These are phyloP conservation scores for Euthynnus affinis DNA, from an alignment of 2,797 vertebrate genomes.

Conservation along the genomic window DNA sequence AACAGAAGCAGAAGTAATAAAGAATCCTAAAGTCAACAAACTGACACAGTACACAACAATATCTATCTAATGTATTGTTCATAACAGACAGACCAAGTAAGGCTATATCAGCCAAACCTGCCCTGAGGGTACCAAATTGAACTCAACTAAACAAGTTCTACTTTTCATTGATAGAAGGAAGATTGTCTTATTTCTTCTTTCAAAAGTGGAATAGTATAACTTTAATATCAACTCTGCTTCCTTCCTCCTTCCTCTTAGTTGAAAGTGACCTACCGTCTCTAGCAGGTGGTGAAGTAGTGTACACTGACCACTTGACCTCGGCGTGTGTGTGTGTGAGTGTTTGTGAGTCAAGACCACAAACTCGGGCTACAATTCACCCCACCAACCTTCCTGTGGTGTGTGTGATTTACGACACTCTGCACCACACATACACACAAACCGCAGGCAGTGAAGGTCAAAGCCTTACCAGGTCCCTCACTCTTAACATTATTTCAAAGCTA, in stretches of 20 bases:
- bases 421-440: slow-evolving; percentile 43
- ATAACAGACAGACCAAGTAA: not conserved
- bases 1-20: not conserved
- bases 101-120: not conserved
- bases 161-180: not conserved
- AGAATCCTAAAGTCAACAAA: not conserved
- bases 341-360: slow-evolving; percentile 42
- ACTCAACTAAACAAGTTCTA: not conserved
- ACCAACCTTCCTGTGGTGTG: slow-evolving; percentile 43
- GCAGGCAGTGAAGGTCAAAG: slow-evolving; percentile 65
- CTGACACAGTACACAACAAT: not conserved
- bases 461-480: slow-evolving; percentile 42
- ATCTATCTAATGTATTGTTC: not conserved
- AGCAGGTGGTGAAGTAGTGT: slow-evolving; percentile 50
- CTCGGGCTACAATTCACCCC: slow-evolving; percentile 46
- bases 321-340: slow-evolving; percentile 47
- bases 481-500: slow-evolving; percentile 64
- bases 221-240: not conserved
- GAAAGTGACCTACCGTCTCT: slow-evolving; percentile 43
- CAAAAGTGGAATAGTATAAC: not conserved
- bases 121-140: not conserved
- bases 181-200: not conserved
- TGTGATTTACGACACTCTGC: slow-evolving; percentile 54
- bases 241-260: slow-evolving; percentile 29
- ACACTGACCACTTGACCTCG: slow-evolving; percentile 54